Evolutionary conservation across 2,888 invertebrate genomes (phyloP).

Genomic region (Melanostoma scalare): DNA sequence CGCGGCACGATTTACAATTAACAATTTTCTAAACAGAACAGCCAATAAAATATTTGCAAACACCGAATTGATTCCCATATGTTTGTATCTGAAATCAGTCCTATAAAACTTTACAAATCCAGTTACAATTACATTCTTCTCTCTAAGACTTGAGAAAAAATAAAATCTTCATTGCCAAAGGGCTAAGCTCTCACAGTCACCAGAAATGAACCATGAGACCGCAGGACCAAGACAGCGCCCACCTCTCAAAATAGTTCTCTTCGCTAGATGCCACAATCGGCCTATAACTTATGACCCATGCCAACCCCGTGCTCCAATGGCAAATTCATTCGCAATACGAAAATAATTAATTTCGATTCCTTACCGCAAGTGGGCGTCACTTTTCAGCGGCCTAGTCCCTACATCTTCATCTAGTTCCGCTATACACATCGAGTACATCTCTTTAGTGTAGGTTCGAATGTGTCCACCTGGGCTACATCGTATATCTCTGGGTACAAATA

Average conservation of each 20-base stretch:
- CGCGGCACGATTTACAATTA: too few relatives aligned
- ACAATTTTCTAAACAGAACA: too few relatives aligned
- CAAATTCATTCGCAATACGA: slow-evolving; percentile 67
- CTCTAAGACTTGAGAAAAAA: too few relatives aligned
- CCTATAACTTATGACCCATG: slow-evolving; percentile 70
- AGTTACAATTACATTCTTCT: too few relatives aligned
- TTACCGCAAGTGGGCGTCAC: slow-evolving; percentile 64
- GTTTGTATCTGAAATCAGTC: too few relatives aligned
- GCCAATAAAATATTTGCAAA: too few relatives aligned
- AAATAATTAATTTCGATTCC: slow-evolving; percentile 70
- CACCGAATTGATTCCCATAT: too few relatives aligned
- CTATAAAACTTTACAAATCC: too few relatives aligned
- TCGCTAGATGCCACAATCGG: slow-evolving; percentile 48
- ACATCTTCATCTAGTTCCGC: slow-evolving; percentile 67
- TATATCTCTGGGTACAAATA: slow-evolving; percentile 26
- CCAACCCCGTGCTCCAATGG: slow-evolving; percentile 59
- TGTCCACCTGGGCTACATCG: slow-evolving; percentile 26
- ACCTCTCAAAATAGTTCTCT: slow-evolving; percentile 30
- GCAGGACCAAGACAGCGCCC: slow-evolving; percentile 22
- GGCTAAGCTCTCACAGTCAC: slow-evolving; percentile 3
- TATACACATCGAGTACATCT: slow-evolving; percentile 1
- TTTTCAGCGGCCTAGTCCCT: slow-evolving; percentile 46
- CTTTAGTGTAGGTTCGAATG: not conserved
- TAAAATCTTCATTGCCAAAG: not conserved
- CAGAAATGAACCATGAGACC: slow-evolving; percentile 15